Evolutionary conservation across 64 coral and sea anemone species (phyloP), one percentile per base, ranked within the genome.

Genomic region (Porites lutea): DNA sequence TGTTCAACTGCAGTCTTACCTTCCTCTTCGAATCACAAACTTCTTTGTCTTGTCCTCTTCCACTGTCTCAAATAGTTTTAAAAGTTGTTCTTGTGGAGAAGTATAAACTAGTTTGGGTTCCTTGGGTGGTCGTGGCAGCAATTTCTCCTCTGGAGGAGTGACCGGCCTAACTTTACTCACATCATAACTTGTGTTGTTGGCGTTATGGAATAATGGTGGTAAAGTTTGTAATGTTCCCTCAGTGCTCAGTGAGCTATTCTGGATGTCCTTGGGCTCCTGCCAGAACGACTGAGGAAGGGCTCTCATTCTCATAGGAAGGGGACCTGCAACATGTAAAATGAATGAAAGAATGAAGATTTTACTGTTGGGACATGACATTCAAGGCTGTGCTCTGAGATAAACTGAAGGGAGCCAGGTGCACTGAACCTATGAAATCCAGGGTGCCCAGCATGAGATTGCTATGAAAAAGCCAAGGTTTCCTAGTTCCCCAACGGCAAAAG

Each of bases 271-370:
- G 3, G 96, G 96, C 88, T 98, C 93, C 18, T 95, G 93, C 85
- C 94, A 98, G 77, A 98, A 98, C n/a, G 96, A 98, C n/a, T 98
- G 96, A 65, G 96, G 96, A 47, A 98, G 75, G 37, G 96, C 93
- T 27, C 96, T 82, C 90, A 95, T 87, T 76, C 91, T 92, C 96
- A 98, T 98, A 23, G 96, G 96, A 20, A 98, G 62, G 4, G 96
- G 96, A 52, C 95, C 96, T 98, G 75, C 10, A 74, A 92, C 45
- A 48, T 21, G 52, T 79, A 48, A 46, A 47, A 27, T 23, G 72
- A 72, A 93, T 37, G 27, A 37, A 37, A 37, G 27, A 44, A 23
- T 52, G 46, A 44, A 83, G 80, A 10, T 37, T 37, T 37, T 0
- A 1, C 27, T 37, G 27, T 37, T 37, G 27, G 27, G 27, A 37